phyloP scores from a whole-genome alignment of 23 tunicate species.

The Phallusia fumigata region DNA sequence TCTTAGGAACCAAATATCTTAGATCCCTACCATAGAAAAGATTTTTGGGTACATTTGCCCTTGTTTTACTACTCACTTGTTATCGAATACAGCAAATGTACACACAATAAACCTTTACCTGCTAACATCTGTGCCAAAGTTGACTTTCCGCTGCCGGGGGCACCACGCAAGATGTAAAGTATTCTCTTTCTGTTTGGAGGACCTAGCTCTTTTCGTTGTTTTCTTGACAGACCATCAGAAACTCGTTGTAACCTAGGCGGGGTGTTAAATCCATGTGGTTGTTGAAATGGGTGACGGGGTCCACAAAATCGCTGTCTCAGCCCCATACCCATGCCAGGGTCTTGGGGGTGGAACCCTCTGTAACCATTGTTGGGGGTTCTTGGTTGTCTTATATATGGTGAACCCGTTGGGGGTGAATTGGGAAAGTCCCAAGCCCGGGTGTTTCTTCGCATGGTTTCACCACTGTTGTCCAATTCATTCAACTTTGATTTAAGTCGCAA shows the following conservation, averaged over 20 bases:
- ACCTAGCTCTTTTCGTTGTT: too few species aligned
- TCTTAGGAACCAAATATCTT: too few species aligned
- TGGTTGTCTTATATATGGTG: too few species aligned
- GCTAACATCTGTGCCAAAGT: conserved; percentile 22
- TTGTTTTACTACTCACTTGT: too few species aligned
- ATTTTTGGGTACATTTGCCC: too few species aligned
- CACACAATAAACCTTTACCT: conserved; percentile 24
- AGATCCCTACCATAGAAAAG: too few species aligned
- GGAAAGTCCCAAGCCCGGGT: neutral
- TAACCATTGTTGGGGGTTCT: neutral
- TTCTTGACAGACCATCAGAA: neutral
- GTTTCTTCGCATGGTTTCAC: neutral
- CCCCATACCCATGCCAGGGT: neutral
- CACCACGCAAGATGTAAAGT: conserved; percentile 40
- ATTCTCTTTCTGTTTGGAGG: neutral
- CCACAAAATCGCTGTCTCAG: neutral
- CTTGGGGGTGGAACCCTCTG: neutral
- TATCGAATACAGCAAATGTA: too few species aligned
- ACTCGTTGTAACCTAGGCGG: neutral
- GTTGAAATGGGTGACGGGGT: neutral
- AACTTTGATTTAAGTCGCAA: neutral
- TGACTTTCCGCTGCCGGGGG: conserved; percentile 53
- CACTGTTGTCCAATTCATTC: neutral
- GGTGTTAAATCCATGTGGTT: too few species aligned
- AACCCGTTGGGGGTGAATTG: too few species aligned